Base-by-base conservation (phyloP, 2,888 invertebrate genomes). In the Lasioglossum figueresi region DNA sequence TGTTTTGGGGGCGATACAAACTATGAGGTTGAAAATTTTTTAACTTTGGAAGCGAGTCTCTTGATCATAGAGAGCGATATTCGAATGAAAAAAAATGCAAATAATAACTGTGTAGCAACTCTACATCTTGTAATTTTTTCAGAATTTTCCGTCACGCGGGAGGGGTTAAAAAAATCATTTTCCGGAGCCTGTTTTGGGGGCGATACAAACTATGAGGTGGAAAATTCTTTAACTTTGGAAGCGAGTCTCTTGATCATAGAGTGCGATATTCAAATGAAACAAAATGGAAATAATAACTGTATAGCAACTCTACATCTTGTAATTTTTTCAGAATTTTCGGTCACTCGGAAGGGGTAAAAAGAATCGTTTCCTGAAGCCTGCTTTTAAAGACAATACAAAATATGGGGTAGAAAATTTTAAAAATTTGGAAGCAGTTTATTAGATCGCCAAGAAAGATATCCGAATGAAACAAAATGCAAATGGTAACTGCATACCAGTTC, bases 221-320 rank as follows among this genome's bases (percentile, higher is more conserved):
- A 59, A n/a, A 59, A 59, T n/a, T 27, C 5, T 14, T 59, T 0
- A 4, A 59, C 59, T 59, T 27, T 27, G 27, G 0, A 59, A 14
- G 2, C 14, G 4, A 0, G 0, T 27, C 5, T 14, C 27, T 4
- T 0, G 59, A n/a, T n/a, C n/a, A n/a, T n/a, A n/a, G n/a, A n/a
- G n/a, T n/a, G n/a, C n/a, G n/a, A 12, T 27, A 59, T 16, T 59
- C 27, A 12, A 14, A 59, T 16, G 14, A 16, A 59, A 56, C 10
- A 56, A 56, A n/a, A 16, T 27, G 59, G 1, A 59, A 16, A 5
- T 6, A 0, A 1, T 16, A 6, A 14, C 4, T 16, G 59, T 27
- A 0, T 2, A 4, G 16, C n/a, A 59, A 27, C 2, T 5, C 2
- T 59, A 31, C 0, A 1, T 31, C 5, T 0, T 16, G 0, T 27